phyloP scores from a whole-genome alignment of 2,797 vertebrate genomes.

The Fistularia tabacaria region DNA sequence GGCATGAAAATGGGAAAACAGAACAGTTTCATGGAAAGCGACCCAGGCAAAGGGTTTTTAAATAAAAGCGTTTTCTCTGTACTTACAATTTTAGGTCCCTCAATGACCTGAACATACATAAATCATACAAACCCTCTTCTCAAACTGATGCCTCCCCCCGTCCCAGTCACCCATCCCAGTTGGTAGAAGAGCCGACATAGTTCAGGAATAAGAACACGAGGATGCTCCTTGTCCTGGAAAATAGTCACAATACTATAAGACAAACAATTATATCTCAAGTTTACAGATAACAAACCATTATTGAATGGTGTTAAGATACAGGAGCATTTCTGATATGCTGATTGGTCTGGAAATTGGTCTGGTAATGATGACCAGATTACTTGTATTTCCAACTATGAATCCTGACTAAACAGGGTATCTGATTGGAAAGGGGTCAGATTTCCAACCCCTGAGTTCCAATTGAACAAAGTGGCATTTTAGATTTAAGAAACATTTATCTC shows the following conservation, averaged over 20 bases:
- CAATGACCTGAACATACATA: too few relatives aligned
- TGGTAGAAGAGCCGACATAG: slow-evolving; percentile 92
- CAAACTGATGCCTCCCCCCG: slow-evolving; percentile 93
- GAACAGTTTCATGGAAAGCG: background rate
- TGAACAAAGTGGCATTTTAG: too few relatives aligned
- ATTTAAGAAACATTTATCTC: too few relatives aligned
- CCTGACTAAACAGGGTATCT: too few relatives aligned
- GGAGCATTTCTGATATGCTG: too few relatives aligned
- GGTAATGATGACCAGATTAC: too few relatives aligned
- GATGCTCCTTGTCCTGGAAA: slow-evolving; percentile 84
- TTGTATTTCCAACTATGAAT: too few relatives aligned
- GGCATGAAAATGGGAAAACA: background rate
- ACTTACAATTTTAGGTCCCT: too few relatives aligned
- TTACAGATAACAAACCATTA: background rate
- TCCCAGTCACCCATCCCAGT: slow-evolving; percentile 95
- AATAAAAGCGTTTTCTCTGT: slow-evolving; percentile 1
- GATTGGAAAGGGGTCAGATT: too few relatives aligned
- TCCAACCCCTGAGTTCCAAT: too few relatives aligned
- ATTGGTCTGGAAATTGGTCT: too few relatives aligned
- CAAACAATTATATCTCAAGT: background rate
- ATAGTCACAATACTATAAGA: background rate
- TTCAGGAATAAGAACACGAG: slow-evolving; percentile 88
- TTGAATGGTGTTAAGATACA: too few relatives aligned
- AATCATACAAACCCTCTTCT: slow-evolving; percentile 79
- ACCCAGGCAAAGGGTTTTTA: background rate